Conservation (phyloP, 2,797 vertebrate species). For the Percopsis omiscomaycus region DNA sequence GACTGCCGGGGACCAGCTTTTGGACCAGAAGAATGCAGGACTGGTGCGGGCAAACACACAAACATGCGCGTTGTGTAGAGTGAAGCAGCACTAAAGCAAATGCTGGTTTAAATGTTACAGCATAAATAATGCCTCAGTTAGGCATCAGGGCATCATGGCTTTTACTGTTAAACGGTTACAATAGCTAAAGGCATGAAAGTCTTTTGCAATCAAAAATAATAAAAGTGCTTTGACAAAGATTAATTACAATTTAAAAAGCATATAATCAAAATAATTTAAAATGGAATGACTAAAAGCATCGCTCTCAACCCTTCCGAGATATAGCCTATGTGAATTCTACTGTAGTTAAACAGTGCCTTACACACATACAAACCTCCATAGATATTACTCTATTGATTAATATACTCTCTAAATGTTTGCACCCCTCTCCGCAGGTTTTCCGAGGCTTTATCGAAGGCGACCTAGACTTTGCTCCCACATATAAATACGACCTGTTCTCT, state of each 20-base stretch:
- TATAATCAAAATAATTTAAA: too few species aligned
- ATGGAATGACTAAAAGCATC: too few species aligned
- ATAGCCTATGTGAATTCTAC: neutral
- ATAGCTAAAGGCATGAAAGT: too few species aligned
- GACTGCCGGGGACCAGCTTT: slow-evolving; percentile 91
- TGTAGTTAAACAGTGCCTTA: neutral
- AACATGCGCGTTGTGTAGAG: neutral
- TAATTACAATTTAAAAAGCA: too few species aligned
- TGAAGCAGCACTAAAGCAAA: neutral
- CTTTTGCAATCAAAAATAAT: too few species aligned
- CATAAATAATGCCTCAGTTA: neutral
- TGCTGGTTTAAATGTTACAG: neutral
- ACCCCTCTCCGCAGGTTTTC: slow-evolving; percentile 81
- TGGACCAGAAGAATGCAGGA: slow-evolving; percentile 91
- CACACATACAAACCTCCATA: neutral
- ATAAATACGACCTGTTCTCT: slow-evolving; percentile 98
- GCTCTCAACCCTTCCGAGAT: too few species aligned
- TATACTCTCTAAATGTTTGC: neutral
- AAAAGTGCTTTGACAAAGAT: too few species aligned
- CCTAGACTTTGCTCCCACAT: slow-evolving; percentile 94
- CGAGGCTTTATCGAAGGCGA: slow-evolving; percentile 92
- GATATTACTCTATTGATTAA: neutral
- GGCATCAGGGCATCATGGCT: neutral
- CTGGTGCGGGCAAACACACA: slow-evolving; percentile 73
- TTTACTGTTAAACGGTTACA: neutral